phyloP scores from a whole-genome alignment of 1,140 invertebrate species.

The Vanessa atalanta region DNA sequence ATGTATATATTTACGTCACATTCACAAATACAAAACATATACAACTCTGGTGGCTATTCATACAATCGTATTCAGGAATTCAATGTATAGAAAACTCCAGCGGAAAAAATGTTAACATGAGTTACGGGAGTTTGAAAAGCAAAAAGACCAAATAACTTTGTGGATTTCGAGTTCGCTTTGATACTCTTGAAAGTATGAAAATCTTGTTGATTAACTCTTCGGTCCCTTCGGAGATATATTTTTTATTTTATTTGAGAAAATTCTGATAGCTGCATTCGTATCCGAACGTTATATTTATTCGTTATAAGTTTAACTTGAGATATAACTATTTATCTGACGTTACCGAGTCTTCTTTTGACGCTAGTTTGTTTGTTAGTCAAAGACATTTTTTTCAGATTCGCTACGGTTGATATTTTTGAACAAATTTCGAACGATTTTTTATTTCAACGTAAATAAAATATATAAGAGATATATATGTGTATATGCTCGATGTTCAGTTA shows the following conservation, averaged over 20 bases:
- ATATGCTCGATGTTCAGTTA: no score
- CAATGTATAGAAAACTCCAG: constrained; percentile 46
- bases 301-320: background rate
- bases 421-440: no score
- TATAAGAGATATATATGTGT: no score
- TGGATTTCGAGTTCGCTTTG: constrained; percentile 58
- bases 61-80: constrained; percentile 47
- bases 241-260: constrained; percentile 36
- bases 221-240: constrained; percentile 39
- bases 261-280: constrained; percentile 33
- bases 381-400: no score
- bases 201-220: constrained; percentile 68
- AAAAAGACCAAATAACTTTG: constrained; percentile 54
- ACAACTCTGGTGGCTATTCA: constrained; percentile 33
- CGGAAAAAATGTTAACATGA: constrained; percentile 53
- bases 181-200: constrained; percentile 64
- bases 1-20: constrained; percentile 19
- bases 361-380: no score
- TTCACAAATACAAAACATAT: constrained; percentile 33
- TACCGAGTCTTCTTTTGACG: background rate
- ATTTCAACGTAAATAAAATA: no score
- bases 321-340: background rate
- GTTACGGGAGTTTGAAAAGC: constrained; percentile 51
- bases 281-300: background rate
- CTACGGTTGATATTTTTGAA: no score